Evolutionary conservation across 2,797 vertebrate species (phyloP).

Genomic region (Dendrocincla tyrannina): DNA sequence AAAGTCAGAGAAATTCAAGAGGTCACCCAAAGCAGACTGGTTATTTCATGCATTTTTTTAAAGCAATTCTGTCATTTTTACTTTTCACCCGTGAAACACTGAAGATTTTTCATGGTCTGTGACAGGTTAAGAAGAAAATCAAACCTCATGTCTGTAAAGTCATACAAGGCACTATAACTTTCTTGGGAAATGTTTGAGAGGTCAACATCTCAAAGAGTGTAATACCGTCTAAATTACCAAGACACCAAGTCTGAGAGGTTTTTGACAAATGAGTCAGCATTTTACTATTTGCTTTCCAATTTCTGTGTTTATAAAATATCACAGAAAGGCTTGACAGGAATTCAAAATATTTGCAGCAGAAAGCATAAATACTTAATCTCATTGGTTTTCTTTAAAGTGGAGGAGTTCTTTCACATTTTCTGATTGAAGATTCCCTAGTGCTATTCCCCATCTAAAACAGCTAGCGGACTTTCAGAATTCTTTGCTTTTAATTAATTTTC

Average conservation of each 20-base stretch:
- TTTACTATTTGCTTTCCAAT: not conserved
- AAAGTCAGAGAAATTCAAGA: not conserved
- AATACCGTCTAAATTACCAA: not conserved
- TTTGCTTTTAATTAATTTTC: constrained; percentile 11
- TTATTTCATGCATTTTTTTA: not conserved
- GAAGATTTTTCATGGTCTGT: not conserved
- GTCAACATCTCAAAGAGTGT: not conserved
- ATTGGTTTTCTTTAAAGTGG: not conserved
- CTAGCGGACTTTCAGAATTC: not conserved
- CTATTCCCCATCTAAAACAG: not conserved
- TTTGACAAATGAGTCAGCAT: not conserved
- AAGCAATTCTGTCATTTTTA: not conserved
- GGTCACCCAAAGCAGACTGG: not conserved
- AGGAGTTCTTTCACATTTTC: not conserved
- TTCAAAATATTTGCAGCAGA: not conserved
- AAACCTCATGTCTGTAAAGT: not conserved
- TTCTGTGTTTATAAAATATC: not conserved
- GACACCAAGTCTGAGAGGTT: not conserved
- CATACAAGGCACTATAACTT: not conserved
- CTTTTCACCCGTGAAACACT: not conserved
- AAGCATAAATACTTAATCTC: not conserved
- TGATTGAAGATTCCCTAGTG: not conserved
- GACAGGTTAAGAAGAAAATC: not conserved
- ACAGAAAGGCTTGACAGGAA: not conserved
- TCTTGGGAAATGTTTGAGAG: not conserved